Conservation (phyloP, 2,888 invertebrate species). For the Nymphalis urticae region DNA sequence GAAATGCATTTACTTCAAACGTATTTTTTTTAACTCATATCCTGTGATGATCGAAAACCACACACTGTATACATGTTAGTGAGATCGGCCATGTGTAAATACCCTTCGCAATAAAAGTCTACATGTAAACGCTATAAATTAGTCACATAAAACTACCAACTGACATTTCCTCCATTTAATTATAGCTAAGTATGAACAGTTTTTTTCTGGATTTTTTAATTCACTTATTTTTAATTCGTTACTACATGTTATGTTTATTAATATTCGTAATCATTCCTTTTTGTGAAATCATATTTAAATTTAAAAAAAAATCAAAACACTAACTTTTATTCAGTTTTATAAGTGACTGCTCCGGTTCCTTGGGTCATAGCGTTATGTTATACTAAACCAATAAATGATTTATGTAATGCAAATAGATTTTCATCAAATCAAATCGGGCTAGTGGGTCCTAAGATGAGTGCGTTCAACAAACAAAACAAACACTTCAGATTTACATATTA, state of each 20-base stretch:
- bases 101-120: slow-evolving; percentile 6
- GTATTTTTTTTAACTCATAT: neutral
- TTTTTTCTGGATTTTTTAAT: neutral
- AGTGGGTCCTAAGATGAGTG: too few relatives aligned
- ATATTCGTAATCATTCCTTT: neutral
- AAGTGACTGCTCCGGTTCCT: too few relatives aligned
- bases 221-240: neutral
- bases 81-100: slow-evolving; percentile 5
- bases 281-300: too few relatives aligned
- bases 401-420: too few relatives aligned
- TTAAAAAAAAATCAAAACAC: too few relatives aligned
- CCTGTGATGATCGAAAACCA: slow-evolving; percentile 1
- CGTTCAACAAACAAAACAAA: too few relatives aligned
- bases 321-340: too few relatives aligned
- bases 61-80: neutral
- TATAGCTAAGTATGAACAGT: slow-evolving; percentile 2
- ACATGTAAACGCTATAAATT: slow-evolving; percentile 9
- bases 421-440: too few relatives aligned
- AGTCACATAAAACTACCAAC: slow-evolving; percentile 9
- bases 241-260: neutral
- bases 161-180: slow-evolving; percentile 6
- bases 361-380: too few relatives aligned
- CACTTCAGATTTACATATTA: too few relatives aligned
- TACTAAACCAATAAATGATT: too few relatives aligned
- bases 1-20: neutral